A percentile compares a stretch with the other conserved stretches of the same genome.
Conservation (phyloP, 2,797 vertebrate species). For the Rhinella marina region DNA sequence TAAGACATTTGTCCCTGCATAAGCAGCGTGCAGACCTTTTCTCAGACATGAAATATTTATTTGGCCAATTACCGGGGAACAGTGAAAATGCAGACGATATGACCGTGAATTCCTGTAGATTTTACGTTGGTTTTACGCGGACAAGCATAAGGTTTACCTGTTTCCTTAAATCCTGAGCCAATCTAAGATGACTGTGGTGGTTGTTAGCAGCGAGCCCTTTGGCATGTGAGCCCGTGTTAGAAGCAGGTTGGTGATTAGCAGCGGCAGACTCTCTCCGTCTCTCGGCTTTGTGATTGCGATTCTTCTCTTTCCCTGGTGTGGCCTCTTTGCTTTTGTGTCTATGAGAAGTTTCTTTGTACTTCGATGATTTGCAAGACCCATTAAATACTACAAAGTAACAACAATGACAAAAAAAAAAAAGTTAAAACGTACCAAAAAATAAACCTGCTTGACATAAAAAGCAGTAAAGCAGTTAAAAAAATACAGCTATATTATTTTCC, state of each 20-base stretch:
- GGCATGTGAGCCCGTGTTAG: conserved; percentile 78
- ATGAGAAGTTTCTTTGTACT: conserved; percentile 85
- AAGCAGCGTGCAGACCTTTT: neutral
- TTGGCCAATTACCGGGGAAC: neutral
- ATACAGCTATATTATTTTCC: neutral
- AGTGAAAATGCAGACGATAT: neutral
- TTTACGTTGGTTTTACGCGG: neutral
- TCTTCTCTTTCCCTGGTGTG: conserved; percentile 88
- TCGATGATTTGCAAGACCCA: conserved; percentile 85
- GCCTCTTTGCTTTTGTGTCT: conserved; percentile 89
- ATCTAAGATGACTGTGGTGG: conserved; percentile 82
- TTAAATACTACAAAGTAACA: conserved; percentile 84
- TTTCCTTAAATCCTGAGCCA: conserved; percentile 92
- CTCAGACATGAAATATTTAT: neutral
- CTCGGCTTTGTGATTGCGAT: conserved; percentile 82
- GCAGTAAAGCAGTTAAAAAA: too few species aligned
- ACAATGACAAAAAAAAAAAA: conserved; percentile 30
- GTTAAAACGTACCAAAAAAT: neutral
- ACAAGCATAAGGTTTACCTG: conserved; percentile 78
- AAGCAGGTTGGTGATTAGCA: conserved; percentile 69
- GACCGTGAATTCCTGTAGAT: neutral
- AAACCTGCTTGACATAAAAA: neutral
- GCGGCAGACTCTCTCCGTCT: conserved; percentile 81
- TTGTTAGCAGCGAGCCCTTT: conserved; percentile 83
- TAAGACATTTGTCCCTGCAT: too few species aligned